phyloP scores from a whole-genome alignment of 2,797 vertebrate genomes.

The Coregonus ussuriensis region DNA sequence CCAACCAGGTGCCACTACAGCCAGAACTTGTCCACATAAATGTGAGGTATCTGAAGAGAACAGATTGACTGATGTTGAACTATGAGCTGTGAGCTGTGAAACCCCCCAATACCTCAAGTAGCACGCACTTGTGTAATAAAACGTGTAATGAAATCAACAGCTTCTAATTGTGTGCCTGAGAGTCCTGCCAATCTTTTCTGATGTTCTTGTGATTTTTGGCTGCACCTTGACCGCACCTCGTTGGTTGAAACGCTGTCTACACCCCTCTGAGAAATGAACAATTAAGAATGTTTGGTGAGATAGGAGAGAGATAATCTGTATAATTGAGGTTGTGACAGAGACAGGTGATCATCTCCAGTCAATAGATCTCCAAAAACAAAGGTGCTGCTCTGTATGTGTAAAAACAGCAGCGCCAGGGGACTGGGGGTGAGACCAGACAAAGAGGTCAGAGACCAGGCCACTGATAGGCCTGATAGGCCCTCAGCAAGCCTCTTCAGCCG shows the following conservation, averaged over 20 bases:
- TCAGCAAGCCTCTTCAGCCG: slow-evolving; percentile 56
- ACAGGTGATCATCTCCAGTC: slow-evolving; percentile 54
- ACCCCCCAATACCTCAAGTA: neutral
- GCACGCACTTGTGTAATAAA: neutral
- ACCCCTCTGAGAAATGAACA: slow-evolving; percentile 16
- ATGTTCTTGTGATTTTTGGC: neutral
- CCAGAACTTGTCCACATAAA: no score
- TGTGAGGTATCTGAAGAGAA: no score
- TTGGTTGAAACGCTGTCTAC: neutral
- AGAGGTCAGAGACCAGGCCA: slow-evolving; percentile 52
- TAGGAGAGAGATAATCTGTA: slow-evolving; percentile 25
- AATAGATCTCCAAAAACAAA: slow-evolving; percentile 55
- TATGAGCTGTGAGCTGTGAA: slow-evolving; percentile 9
- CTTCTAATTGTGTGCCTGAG: neutral
- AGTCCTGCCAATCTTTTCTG: neutral
- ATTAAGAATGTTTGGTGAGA: slow-evolving; percentile 1
- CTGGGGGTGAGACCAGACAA: slow-evolving; percentile 39
- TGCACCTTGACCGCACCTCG: neutral
- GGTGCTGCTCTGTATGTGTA: slow-evolving; percentile 43
- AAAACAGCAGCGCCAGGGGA: slow-evolving; percentile 42
- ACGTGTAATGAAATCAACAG: neutral
- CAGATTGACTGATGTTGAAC: no score
- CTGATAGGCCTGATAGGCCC: slow-evolving; percentile 41
- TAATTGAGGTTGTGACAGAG: slow-evolving; percentile 39
- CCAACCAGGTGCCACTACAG: neutral